phyloP scores from a whole-genome alignment of 2,113 vertebrate species.

The Scytalopus superciliaris region DNA sequence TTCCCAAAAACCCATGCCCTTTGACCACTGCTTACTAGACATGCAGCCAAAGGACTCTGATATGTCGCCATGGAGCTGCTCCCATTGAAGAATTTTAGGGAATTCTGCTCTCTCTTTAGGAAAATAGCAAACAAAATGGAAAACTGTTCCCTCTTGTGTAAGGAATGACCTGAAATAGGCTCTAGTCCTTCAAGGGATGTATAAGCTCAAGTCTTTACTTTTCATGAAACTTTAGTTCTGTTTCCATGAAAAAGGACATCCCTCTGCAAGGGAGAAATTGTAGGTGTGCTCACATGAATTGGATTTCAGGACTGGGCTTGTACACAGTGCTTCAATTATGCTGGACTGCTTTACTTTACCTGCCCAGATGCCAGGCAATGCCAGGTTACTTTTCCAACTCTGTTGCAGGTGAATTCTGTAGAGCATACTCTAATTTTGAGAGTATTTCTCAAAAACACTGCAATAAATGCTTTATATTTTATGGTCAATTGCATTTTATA shows the following conservation, averaged over 20 bases:
- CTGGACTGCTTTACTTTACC: background rate
- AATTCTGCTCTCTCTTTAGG: background rate
- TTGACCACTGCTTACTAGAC: background rate
- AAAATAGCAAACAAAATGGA: background rate
- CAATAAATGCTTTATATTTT: background rate
- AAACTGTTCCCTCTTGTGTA: background rate
- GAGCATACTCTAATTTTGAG: background rate
- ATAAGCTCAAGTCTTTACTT: background rate
- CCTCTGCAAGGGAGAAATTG: background rate
- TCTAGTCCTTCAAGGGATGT: background rate
- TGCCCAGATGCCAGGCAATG: background rate
- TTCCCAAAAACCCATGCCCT: background rate
- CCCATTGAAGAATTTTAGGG: background rate
- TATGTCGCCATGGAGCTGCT: background rate
- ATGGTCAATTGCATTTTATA: background rate
- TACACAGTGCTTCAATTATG: constrained; percentile 13
- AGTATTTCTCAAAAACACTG: background rate
- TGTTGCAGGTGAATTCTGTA: background rate
- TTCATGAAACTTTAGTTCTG: background rate
- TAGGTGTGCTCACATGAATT: background rate
- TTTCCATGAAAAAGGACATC: background rate
- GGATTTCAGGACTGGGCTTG: constrained; percentile 8
- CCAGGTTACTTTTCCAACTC: background rate
- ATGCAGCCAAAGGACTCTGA: background rate
- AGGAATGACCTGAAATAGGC: background rate